These are phyloP conservation scores for Ictalurus punctatus DNA, from an alignment of 2,113 vertebrate species.

Conservation along the genomic window DNA sequence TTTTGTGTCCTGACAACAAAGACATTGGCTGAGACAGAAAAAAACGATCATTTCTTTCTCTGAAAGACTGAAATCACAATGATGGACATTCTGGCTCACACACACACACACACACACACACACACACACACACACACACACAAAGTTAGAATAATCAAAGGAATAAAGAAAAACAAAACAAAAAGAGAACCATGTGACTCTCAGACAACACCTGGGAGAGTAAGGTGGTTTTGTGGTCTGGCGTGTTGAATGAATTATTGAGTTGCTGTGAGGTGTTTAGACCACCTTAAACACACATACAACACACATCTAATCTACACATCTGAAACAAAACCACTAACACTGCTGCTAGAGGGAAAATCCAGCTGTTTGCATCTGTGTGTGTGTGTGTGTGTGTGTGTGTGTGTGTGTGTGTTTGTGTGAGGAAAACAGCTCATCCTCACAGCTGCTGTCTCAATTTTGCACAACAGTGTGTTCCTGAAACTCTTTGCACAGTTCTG, in stretches of 20 bases:
- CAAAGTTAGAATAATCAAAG: not conserved
- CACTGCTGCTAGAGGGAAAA: not conserved
- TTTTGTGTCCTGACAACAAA: not conserved
- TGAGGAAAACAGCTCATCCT: not conserved
- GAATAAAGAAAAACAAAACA: too few species aligned
- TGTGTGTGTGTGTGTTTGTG: not conserved
- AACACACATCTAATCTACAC: not conserved
- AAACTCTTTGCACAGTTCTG: not conserved
- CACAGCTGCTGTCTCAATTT: not conserved
- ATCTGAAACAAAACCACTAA: not conserved
- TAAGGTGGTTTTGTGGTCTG: not conserved
- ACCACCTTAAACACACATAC: constrained; percentile 2
- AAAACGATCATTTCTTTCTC: not conserved
- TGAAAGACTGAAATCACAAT: not conserved
- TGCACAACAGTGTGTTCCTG: not conserved
- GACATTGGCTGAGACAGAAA: not conserved
- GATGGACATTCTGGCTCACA: not conserved
- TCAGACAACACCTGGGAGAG: not conserved
- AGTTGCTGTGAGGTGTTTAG: not conserved
- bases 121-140: constrained; percentile 13
- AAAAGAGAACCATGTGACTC: not conserved
- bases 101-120: not conserved
- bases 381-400: constrained; percentile 20
- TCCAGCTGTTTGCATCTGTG: not conserved
- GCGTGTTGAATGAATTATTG: not conserved